A percentile compares a stretch with the other conserved stretches of the same genome.
phyloP scores from a whole-genome alignment of 2,888 invertebrate species.

The Colostygia pectinataria region DNA sequence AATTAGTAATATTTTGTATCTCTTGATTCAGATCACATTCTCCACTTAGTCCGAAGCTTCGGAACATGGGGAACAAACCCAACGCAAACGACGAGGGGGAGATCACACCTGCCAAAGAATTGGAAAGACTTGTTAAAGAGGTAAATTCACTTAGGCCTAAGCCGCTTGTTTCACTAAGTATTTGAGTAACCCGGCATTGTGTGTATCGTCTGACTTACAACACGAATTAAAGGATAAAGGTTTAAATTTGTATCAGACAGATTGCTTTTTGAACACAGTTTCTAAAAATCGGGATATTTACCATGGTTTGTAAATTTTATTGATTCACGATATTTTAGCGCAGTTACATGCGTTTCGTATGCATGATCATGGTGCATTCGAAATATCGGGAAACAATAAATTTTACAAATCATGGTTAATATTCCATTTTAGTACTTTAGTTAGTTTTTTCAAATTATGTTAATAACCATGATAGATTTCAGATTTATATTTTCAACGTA shows the following conservation, averaged over 20 bases:
- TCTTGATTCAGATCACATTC: constrained; percentile 81
- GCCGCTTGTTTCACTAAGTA: neutral
- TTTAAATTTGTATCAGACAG: neutral
- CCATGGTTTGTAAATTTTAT: neutral
- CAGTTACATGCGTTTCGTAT: too few relatives aligned
- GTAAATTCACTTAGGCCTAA: constrained; percentile 46
- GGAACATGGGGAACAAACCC: constrained; percentile 75
- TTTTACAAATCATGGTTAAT: too few relatives aligned
- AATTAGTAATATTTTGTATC: neutral
- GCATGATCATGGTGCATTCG: too few relatives aligned
- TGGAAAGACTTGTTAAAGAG: constrained; percentile 89
- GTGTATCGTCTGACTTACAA: too few relatives aligned
- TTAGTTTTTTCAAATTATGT: too few relatives aligned
- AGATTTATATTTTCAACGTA: too few relatives aligned
- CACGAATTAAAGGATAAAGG: neutral
- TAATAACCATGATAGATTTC: too few relatives aligned
- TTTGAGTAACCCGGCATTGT: too few relatives aligned
- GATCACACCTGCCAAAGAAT: constrained; percentile 86
- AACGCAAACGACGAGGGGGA: constrained; percentile 83
- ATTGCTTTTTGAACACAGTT: neutral
- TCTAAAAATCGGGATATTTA: too few relatives aligned
- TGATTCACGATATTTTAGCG: too few relatives aligned
- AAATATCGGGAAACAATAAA: too few relatives aligned
- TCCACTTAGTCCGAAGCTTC: constrained; percentile 84
- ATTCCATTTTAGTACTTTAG: too few relatives aligned